These are phyloP conservation scores for Siniperca knerii DNA, from an alignment of 2,113 vertebrate genomes.

Conservation along the genomic window DNA sequence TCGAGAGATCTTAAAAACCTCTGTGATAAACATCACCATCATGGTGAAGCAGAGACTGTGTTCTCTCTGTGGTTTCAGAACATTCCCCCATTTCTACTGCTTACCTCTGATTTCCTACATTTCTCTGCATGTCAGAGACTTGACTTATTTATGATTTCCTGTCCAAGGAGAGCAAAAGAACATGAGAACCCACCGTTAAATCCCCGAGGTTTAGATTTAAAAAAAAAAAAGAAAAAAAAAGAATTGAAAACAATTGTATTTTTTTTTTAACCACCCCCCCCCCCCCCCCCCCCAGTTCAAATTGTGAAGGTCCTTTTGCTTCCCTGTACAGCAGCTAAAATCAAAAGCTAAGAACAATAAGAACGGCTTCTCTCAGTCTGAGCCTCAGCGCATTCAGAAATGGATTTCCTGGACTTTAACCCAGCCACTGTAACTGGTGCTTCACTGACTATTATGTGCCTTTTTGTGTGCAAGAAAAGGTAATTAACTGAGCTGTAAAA, in stretches of 20 bases:
- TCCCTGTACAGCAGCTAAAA: not conserved
- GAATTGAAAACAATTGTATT: too few relatives aligned
- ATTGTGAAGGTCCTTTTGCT: not conserved
- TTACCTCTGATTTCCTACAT: slow-evolving; percentile 4
- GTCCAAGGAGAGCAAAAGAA: slow-evolving; percentile 16
- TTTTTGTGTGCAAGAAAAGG: slow-evolving; percentile 37
- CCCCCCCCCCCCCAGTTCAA: not conserved
- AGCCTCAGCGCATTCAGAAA: not conserved
- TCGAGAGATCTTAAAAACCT: too few relatives aligned
- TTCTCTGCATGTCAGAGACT: not conserved
- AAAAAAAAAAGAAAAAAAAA: too few relatives aligned
- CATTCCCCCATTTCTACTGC: too few relatives aligned
- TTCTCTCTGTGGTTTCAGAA: too few relatives aligned
- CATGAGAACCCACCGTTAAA: not conserved
- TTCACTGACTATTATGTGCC: not conserved
- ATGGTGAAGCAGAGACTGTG: too few relatives aligned
- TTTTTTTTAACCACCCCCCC: too few relatives aligned
- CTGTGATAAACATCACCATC: too few relatives aligned
- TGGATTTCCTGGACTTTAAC: slow-evolving; percentile 23
- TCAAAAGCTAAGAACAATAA: not conserved
- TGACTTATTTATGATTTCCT: slow-evolving; percentile 7
- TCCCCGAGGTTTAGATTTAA: not conserved
- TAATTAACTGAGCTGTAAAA: slow-evolving; percentile 59
- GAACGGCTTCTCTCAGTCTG: not conserved
- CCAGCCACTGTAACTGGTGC: not conserved